A percentile compares a stretch with the other conserved stretches of the same genome.
These are phyloP conservation scores for Coturnix japonica DNA, from an alignment of 2,113 vertebrate species.

Conservation along the genomic window DNA sequence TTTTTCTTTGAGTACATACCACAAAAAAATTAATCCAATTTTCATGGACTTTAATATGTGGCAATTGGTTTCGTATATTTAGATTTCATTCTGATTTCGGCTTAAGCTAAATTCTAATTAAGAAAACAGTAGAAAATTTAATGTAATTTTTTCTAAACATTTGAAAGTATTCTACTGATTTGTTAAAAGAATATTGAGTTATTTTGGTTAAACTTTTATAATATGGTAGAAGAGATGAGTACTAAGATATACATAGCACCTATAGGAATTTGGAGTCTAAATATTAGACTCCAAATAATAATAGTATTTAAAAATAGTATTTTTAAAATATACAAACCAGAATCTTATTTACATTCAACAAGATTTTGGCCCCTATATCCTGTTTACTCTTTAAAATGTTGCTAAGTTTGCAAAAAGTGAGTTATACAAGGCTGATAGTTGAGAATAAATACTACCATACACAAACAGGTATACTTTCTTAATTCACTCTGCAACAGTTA, in stretches of 20 bases:
- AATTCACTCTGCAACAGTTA: neutral
- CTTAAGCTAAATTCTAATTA: neutral
- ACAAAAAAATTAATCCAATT: neutral
- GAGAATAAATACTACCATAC: fast-evolving
- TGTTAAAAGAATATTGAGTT: neutral
- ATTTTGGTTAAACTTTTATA: neutral
- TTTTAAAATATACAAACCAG: neutral
- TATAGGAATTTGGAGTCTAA: neutral
- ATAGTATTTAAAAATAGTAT: no score
- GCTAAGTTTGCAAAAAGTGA: neutral
- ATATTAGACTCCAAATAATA: no score
- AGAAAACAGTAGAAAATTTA: neutral
- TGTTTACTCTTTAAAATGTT: neutral
- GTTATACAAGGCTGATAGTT: neutral
- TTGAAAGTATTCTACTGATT: neutral
- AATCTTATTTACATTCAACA: neutral
- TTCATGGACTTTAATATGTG: neutral
- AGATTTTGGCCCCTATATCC: neutral
- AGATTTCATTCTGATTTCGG: neutral
- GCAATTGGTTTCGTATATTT: neutral
- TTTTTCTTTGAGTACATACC: fast-evolving
- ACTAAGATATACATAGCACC: neutral
- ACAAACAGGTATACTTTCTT: neutral
- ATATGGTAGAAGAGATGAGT: neutral
- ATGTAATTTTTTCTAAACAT: no score